Base-by-base conservation (phyloP, 1,140 invertebrate species). In the Chironomus striatipennis region DNA sequence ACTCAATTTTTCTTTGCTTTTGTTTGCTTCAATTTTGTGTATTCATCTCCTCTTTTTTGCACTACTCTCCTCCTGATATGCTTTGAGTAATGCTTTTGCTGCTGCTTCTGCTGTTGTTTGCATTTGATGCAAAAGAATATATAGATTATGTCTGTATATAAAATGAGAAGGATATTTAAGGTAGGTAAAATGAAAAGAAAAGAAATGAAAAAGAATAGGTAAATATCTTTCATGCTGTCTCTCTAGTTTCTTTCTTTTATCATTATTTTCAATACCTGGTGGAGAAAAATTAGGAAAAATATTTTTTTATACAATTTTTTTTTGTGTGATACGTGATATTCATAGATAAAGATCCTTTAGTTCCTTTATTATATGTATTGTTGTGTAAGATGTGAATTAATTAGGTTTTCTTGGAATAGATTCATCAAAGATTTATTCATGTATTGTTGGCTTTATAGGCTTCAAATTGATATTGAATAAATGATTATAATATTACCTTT, bases 1-100 rank as follows among this genome's bases (percentile, higher is more conserved):
- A 34, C 43, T 47, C 43, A 47, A 12, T 47, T 57, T 57, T 34
- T 34, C 24, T 34, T 34, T 57, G 12, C 12, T 57, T 57, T 57
- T 57, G 47, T 57, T 57, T 57, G 47, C 47, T n/a, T 57, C n/a
- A 57, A 57, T 57, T 57, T 57, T 57, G 47, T 57, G 47, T 57
- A 57, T 57, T 57, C 47, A 57, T 57, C 47, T 57, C n/a, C n/a
- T 57, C 47, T 57, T 57, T 57, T 57, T 57, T 34, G 24, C 24
- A 34, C 24, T 34, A 34, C 24, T 34, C 24, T 34, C 24, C 24
- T 34, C 5, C 24, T 34, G 24, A 34, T 34, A 34, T 34, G 24
- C 24, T 34, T 34, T 34, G 24, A 34, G 24, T 34, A 34, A 34
- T 57, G n/a, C 47, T 57, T 57, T 57, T 47, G 15, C 15, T 47